These are phyloP conservation scores for Stomatorhinus walkeri DNA, from an alignment of 2,797 vertebrate species.

Conservation along the genomic window DNA sequence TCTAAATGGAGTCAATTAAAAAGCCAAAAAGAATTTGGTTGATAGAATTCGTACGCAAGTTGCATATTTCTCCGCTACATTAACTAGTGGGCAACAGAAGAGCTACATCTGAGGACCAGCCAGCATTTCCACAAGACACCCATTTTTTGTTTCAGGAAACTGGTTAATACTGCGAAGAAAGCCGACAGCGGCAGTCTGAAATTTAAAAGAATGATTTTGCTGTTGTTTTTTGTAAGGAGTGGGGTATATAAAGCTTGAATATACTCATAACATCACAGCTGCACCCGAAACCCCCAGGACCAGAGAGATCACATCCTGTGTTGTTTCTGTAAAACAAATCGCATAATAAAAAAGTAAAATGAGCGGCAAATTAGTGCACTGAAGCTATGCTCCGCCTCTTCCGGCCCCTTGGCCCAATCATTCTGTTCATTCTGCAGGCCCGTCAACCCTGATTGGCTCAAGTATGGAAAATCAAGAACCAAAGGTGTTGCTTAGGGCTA, in stretches of 20 bases:
- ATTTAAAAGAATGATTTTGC: neutral
- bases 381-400: neutral
- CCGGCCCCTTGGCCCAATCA: neutral
- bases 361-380: neutral
- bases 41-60: neutral
- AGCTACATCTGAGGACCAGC: neutral
- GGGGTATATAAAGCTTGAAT: neutral
- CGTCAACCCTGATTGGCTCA: neutral
- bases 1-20: neutral
- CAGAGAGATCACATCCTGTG: neutral
- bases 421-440: neutral
- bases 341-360: neutral
- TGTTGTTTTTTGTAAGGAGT: neutral
- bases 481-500: neutral
- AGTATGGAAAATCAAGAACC: neutral
- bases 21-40: neutral
- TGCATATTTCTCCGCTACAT: neutral
- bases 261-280: neutral
- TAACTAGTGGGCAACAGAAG: neutral
- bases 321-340: neutral
- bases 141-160: neutral
- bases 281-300: neutral
- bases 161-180: neutral
- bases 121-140: neutral
- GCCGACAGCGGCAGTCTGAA: neutral